Evolutionary conservation across 2,797 vertebrate species (phyloP), one percentile per base, ranked within the genome.

Genomic region (Rhyacichthys aspro): DNA sequence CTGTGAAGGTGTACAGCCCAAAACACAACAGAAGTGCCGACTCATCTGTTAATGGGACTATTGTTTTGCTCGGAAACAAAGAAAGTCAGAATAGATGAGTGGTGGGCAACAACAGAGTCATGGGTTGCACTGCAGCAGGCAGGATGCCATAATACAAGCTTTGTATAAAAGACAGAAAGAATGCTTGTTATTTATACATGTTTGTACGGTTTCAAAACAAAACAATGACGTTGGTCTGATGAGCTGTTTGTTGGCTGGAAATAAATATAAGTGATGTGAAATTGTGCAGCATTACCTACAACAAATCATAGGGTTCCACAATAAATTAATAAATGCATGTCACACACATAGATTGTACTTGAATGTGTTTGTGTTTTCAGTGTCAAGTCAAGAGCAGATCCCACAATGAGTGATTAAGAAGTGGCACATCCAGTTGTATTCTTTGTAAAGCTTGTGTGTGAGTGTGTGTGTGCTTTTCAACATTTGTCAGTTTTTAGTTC

Each of bases 11-110:
- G 12, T 70, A 66, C 60, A 62, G 58, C 73, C 45, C 53, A 38
- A 43, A 53, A 49, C 49, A 91, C 85, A 92, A 92, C 78, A 85
- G 81, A 88, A 90, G 58, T 1, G 84, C 88, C 49, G 67, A 85
- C 81, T 91, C 88, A 88, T 89, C 83, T 76, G 82, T 83, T 77
- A 79, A 79, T 59, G 62, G 67, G 46, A 58, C 74, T 70, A 81
- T 89, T 90, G 88, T 90, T 47, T 55, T 62, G 39, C 9, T 48
- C 57, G 43, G 42, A 73, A 74, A 90, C 83, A 86, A 86, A 83
- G 76, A 60, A 41, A 11, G 1, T 53, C 74, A 71, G 78, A 88
- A 85, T 14, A 65, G 37, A 59, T 43, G 39, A 62, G 57, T 38
- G 57, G 61, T 48, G 39, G 50, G 59, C 67, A 70, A 68, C 55